Conservation (phyloP, 2,888 invertebrate genomes). For the Hydraecia micacea region DNA sequence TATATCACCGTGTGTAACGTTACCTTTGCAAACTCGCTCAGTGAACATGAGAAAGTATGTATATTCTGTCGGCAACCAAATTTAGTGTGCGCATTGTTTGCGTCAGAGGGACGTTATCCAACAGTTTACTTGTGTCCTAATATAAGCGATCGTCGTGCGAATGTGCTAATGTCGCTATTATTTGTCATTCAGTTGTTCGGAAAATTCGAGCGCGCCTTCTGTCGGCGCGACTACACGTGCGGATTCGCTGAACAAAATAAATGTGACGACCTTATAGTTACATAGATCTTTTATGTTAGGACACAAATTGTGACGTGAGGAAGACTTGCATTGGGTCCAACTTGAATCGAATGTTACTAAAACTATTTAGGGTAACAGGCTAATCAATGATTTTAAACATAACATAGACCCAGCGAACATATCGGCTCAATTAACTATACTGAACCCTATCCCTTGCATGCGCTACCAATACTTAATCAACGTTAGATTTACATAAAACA, state of each 20-base stretch:
- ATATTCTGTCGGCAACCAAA: too few species aligned
- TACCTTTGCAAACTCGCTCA: too few species aligned
- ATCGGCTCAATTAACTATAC: slow-evolving; percentile 41
- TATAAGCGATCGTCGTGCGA: too few species aligned
- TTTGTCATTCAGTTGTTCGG: not conserved
- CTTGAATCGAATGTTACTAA: not conserved
- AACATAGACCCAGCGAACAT: slow-evolving; percentile 26
- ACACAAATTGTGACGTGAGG: too few species aligned
- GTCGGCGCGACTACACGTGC: not conserved
- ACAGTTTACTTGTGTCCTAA: not conserved
- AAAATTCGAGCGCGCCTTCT: not conserved
- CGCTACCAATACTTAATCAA: slow-evolving; percentile 57
- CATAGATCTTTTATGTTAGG: not conserved
- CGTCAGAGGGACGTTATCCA: too few species aligned
- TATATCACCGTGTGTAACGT: too few species aligned
- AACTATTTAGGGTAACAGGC: slow-evolving; percentile 8
- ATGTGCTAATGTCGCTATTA: not conserved
- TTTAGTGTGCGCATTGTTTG: too few species aligned
- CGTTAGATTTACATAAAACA: slow-evolving; percentile 64
- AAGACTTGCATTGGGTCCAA: not conserved
- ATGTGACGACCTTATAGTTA: rapidly evolving
- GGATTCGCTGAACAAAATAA: not conserved
- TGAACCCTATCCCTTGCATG: slow-evolving; percentile 34
- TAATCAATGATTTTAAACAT: slow-evolving; percentile 33
- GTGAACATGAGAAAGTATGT: too few species aligned